Base-by-base conservation (phyloP, 2,797 vertebrate species). In the Molossus molossus region DNA sequence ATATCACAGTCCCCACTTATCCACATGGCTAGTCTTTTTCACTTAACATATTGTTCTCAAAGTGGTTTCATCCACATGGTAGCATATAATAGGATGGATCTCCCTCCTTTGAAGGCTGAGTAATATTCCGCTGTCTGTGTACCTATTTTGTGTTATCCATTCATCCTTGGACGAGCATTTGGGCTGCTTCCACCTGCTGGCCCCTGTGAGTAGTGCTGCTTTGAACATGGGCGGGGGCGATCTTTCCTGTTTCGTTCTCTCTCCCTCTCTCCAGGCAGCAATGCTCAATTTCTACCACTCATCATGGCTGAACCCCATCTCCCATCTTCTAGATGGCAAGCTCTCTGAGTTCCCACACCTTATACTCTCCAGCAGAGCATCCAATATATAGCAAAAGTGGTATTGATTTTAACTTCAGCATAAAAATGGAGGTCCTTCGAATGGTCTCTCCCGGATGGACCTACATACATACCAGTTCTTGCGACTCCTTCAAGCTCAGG, bases 401-500 rank as follows among this genome's bases (percentile, higher is more conserved):
- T 40, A 37, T 0, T 65, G 70, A 48, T 10, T 79, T 72, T 90
- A 87, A 91, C 57, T 81, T 91, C 58, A 67, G 27, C 37, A 80
- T 64, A 57, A 81, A 91, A 45, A 48, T 9, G 18, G 62, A 81
- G 48, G 50, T 8, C 64, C 40, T 15, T 27, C 0, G 3, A 58
- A 5, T 48, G 27, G 20, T 21, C 4, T 87, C 67, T 87, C 91
- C 33, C 57, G 65, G 27, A n/a, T 8, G 37, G 64, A 72, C 21
- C 14, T 33, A 11, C 14, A 67, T 57, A 98, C 99, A 98, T 96
- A 99, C 99, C 99, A 99, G 98, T 69, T 99, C 99, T 82, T 99
- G 99, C 62, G 99, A 98, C 27, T 99, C 99, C 96, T 98, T 99
- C 85, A 99, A 97, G 96, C 98, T 99, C 97, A 99, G 90, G 93